Base-by-base conservation (phyloP, 2,113 vertebrate genomes). In the Alectura lathami region DNA sequence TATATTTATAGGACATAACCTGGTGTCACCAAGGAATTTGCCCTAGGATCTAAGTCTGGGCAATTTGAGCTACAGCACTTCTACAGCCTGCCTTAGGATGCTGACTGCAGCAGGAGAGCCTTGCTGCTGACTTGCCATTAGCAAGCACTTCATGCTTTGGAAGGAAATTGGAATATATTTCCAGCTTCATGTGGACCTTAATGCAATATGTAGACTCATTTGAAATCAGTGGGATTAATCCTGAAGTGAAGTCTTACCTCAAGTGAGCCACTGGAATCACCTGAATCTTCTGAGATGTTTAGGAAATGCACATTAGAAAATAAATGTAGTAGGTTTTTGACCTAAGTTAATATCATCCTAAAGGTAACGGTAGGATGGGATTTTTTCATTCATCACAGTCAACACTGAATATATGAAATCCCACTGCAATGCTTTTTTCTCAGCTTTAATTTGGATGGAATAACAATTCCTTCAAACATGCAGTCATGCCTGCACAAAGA, bases 41-140 rank as follows among this genome's bases (percentile, higher is more conserved):
- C 11, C 17, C 40, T n/a, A 42, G 32, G 21, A 54, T 16, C 21
- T 42, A 17, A 45, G 30, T 5, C 7, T 36, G 8, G 36, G 36
- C 18, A 72, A 22, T 56, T 57, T 42, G 38, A 75, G n/a, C 30
- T 0, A 0, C 29, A 17, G 29, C 82, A 26, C 27, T 83, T 68
- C 72, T n/a, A 51, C 13, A 8, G 45, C 12, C 75, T 76, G 5
- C 14, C 74, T 82, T 48, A n/a, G 17, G n/a, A 50, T 4, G 16
- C 59, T 81, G n/a, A 11, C 27, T 20, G 53, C 48, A 62, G 30
- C 18, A 68, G 40, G 14, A 56, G 12, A 68, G 51, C n/a, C 21
- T 86, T 47, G 38, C 6, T 13, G 10, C 24, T 40, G 42, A 54
- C 20, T 90, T 86, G 24, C 27, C 16, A 10, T 24, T 74, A 67